Base-by-base conservation (phyloP, 2,113 vertebrate species). In the Alethe castanea region DNA sequence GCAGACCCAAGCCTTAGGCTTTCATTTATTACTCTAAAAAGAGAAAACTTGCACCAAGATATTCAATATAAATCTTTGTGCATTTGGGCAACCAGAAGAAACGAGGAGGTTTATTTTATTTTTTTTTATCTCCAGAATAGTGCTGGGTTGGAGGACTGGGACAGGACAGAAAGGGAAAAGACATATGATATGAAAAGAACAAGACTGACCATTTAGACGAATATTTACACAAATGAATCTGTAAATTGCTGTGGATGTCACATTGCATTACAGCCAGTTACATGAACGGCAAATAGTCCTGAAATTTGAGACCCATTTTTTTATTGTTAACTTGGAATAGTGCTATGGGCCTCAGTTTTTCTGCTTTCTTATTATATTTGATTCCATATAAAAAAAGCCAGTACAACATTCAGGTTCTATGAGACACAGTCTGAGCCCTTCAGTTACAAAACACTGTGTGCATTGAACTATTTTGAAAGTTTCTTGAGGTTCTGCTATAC, bases 21-120 rank as follows among this genome's bases (percentile, higher is more conserved):
- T 64, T 69, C 1, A 26, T 62, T 90, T 79, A 42, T 64, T 7
- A 59, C 14, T 71, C 7, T 35, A 35, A 59, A 94, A 87, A 28
- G 11, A 61, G 10, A 90, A 80, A 86, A 62, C 1, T 48, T 81
- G 5, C 4, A 23, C 6, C 2, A 62, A 77, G 53, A 72, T 73
- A 81, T 35, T 69, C 12, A 61, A 25, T 3, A 25, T 28, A 67
- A 77, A 57, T 2, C 3, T 48, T 57, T 86, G 15, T 80, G 22
- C n/a, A 56, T 2, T 11, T 64, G 22, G 2, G 15, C 8, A 73
- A 56, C 9, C 7, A 29, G 26, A 73, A 52, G 23, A 93, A 72
- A 50, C 0, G 0, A 60, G 8, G 3, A 56, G 4, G 1, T 22
- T 73, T 33, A 18, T 45, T 17, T 25, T 26, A 23, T 19, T 18